Conservation (phyloP, 2,888 invertebrate genomes). For the Hylaea fasciaria region DNA sequence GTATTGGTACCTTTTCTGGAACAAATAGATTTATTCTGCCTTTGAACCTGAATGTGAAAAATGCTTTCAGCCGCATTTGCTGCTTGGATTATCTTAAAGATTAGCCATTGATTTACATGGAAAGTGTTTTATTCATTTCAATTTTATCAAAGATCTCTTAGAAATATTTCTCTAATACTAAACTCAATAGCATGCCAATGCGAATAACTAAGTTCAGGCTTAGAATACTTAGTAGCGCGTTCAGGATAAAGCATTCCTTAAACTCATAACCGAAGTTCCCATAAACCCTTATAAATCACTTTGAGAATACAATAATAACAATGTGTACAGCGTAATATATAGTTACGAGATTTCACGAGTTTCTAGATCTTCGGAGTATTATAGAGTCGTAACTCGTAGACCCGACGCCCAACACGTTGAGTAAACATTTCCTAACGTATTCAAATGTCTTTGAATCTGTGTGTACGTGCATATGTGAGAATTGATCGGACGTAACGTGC, state of each 20-base stretch:
- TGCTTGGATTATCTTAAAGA: slow-evolving; percentile 1
- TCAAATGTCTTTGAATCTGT: slow-evolving; percentile 70
- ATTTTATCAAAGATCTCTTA: too few species aligned
- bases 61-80: not conserved
- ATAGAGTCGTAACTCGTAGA: slow-evolving; percentile 13
- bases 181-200: too few species aligned
- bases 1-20: slow-evolving; percentile 2
- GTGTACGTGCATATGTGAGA: slow-evolving; percentile 57
- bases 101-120: not conserved
- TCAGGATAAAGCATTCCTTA: not conserved
- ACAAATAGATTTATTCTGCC: not conserved
- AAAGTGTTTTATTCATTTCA: not conserved
- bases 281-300: not conserved
- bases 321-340: slow-evolving; percentile 1
- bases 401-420: slow-evolving; percentile 37
- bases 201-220: too few species aligned
- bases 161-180: too few species aligned
- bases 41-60: slow-evolving; percentile 13
- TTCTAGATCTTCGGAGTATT: not conserved
- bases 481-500: slow-evolving; percentile 68
- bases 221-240: too few species aligned
- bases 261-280: not conserved
- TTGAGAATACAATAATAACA: slow-evolving; percentile 4
- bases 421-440: slow-evolving; percentile 62
- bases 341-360: not conserved